Evolutionary conservation across 2,113 vertebrate genomes (phyloP).

Genomic region (Cephalopterus ornatus): DNA sequence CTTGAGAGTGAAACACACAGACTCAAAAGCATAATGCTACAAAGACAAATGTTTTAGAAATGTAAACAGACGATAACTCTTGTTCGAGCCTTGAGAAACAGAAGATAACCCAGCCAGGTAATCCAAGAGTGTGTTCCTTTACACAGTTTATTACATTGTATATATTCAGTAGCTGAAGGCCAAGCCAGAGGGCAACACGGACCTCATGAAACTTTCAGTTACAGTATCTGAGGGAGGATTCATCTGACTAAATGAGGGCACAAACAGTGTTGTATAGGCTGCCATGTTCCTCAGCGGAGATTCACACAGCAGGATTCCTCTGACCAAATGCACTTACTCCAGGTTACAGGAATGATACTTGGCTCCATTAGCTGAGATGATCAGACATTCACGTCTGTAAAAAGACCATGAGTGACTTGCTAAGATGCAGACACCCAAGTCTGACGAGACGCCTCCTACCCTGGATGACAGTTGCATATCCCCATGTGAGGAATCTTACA

Average conservation of each 20-base stretch:
- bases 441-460: background rate
- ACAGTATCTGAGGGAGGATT: background rate
- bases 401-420: accelerated
- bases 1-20: background rate
- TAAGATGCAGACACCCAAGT: background rate
- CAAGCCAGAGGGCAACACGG: background rate
- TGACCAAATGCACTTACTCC: background rate
- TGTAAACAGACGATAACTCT: background rate
- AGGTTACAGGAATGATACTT: background rate
- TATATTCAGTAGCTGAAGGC: background rate
- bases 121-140: background rate
- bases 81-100: background rate
- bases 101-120: background rate
- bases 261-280: background rate
- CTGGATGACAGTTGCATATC: background rate
- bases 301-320: background rate
- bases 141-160: background rate
- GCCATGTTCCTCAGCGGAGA: background rate
- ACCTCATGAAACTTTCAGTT: background rate
- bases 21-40: background rate
- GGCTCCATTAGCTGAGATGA: background rate
- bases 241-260: background rate
- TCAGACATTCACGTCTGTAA: background rate
- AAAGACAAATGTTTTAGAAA: slow-evolving; percentile 18
- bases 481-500: background rate